A percentile compares a stretch with the other conserved stretches of the same genome.
phyloP scores from a whole-genome alignment of 2,888 invertebrate genomes.

The Homarus gammarus region DNA sequence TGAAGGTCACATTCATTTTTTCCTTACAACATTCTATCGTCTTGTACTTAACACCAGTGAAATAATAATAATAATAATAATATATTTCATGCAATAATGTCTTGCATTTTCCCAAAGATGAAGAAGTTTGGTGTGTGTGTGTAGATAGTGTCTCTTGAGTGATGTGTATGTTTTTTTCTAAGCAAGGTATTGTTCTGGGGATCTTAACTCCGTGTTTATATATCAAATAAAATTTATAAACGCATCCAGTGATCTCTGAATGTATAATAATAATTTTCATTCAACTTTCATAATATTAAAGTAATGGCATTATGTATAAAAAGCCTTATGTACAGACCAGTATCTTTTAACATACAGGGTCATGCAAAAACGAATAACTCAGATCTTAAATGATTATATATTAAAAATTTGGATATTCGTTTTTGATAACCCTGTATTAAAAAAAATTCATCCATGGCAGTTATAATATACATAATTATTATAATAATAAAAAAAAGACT shows the following conservation, averaged over 20 bases:
- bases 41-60: constrained; percentile 35
- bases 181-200: constrained; percentile 13
- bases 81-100: constrained; percentile 54
- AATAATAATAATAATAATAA: constrained; percentile 28
- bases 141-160: constrained; percentile 37
- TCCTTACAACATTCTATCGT: constrained; percentile 32
- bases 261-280: constrained; percentile 33
- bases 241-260: constrained; percentile 37
- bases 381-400: constrained; percentile 4
- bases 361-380: not conserved
- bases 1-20: not conserved
- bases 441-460: constrained; percentile 31
- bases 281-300: no score
- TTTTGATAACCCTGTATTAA: no score
- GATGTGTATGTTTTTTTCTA: constrained; percentile 33
- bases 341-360: no score
- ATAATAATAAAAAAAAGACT: no score
- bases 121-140: constrained; percentile 53
- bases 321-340: constrained; percentile 23
- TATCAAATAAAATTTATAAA: constrained; percentile 34
- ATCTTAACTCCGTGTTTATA: constrained; percentile 21
- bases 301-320: constrained; percentile 31
- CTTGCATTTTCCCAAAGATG: constrained; percentile 49
- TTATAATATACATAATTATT: constrained; percentile 26
- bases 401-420: no score